Percentiles rank a stretch among this genome's conserved stretches.
Evolutionary conservation across 1,140 invertebrate genomes (phyloP).

Genomic region (Cotesia typhae): DNA sequence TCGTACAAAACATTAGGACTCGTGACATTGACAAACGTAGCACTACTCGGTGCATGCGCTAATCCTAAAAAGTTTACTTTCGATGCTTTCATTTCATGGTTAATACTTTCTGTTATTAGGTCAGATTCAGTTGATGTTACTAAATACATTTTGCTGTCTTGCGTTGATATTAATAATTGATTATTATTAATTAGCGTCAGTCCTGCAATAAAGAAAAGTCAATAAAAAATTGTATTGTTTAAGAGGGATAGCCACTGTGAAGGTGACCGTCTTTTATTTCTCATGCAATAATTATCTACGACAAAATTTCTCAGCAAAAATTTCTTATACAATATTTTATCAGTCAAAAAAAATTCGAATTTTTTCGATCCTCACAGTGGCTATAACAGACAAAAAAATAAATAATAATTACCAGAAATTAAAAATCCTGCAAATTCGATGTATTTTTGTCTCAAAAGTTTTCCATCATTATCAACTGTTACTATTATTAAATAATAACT

Average conservation of each 20-base stretch:
- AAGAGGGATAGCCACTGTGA: too few relatives aligned
- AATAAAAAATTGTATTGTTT: conserved; percentile 14
- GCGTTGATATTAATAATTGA: conserved; percentile 49
- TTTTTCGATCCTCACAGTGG: too few relatives aligned
- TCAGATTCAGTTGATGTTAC: conserved; percentile 34
- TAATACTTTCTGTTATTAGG: conserved; percentile 37
- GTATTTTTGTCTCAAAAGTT: conserved; percentile 15
- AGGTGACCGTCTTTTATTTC: too few relatives aligned
- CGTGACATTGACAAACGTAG: conserved; percentile 51
- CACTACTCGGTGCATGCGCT: conserved; percentile 49
- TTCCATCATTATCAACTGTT: conserved; percentile 23
- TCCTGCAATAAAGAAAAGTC: conserved; percentile 45
- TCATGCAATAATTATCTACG: too few relatives aligned
- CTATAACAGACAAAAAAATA: background rate
- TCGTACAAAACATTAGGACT: conserved; percentile 56
- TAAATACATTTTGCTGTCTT: conserved; percentile 49
- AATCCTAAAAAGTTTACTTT: conserved; percentile 55
- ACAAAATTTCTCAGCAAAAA: too few relatives aligned
- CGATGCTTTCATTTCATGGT: conserved; percentile 43
- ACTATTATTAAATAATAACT: conserved; percentile 29
- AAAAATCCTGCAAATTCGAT: conserved; percentile 27
- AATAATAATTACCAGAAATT: conserved; percentile 30
- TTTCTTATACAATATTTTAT: too few relatives aligned
- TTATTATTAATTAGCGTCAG: conserved; percentile 39
- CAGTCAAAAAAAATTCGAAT: too few relatives aligned